These are phyloP conservation scores for Anguilla pacifica DNA, from an alignment of 2,797 vertebrate species.

Conservation along the genomic window DNA sequence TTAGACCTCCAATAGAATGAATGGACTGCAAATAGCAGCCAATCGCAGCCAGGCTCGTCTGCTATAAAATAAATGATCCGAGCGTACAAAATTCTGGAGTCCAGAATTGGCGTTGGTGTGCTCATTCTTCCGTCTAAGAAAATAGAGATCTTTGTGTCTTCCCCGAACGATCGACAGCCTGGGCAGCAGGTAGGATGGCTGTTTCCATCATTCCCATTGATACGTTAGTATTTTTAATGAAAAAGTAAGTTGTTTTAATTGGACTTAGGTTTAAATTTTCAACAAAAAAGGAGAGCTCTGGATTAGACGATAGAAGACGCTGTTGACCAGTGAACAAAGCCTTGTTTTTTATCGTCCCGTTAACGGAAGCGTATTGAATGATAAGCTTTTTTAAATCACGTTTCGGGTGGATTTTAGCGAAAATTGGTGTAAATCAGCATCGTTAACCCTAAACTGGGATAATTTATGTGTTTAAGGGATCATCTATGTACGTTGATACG, in stretches of 20 bases:
- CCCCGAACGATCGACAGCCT: conserved; percentile 48
- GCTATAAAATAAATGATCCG: conserved; percentile 68
- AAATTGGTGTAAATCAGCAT: background rate
- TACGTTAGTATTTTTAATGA: background rate
- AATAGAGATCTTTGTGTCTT: conserved; percentile 76
- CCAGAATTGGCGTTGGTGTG: conserved; percentile 46
- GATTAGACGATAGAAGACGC: background rate
- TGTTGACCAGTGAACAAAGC: conserved; percentile 10
- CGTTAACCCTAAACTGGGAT: background rate
- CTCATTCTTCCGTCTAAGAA: conserved; percentile 34
- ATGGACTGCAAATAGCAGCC: conserved; percentile 83
- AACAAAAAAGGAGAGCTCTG: background rate
- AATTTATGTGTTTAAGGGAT: background rate
- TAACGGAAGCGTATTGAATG: background rate
- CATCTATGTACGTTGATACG: background rate
- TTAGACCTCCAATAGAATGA: conserved; percentile 79
- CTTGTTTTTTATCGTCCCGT: background rate
- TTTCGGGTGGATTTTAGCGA: background rate
- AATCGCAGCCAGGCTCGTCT: conserved; percentile 67
- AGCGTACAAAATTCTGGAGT: background rate
- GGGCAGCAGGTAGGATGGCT: conserved; percentile 62
- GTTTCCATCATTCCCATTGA: background rate
- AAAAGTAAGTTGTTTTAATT: background rate
- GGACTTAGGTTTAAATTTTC: background rate
- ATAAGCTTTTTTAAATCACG: background rate